A percentile compares a stretch with the other conserved stretches of the same genome.
Evolutionary conservation across 2,888 invertebrate species (phyloP).

Genomic region (Drosophila setosimentum): DNA sequence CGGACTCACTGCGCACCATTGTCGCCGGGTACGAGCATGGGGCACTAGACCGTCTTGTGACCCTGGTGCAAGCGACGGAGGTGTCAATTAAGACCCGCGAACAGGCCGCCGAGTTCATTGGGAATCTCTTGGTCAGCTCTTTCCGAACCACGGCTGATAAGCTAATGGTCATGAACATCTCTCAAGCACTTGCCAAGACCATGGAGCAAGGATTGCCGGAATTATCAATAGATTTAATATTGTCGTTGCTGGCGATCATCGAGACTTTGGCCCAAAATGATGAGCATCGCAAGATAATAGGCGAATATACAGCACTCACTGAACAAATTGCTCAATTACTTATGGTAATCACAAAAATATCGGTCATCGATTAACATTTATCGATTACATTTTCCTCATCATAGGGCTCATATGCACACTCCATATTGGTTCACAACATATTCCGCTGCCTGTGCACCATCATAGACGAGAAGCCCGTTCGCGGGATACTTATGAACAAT

Average conservation of each 20-base stretch:
- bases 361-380: neutral
- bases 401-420: constrained; percentile 68
- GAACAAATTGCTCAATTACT: constrained; percentile 67
- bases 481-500: constrained; percentile 54
- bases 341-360: constrained; percentile 57
- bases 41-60: constrained; percentile 48
- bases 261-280: constrained; percentile 75
- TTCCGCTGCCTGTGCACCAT: constrained; percentile 80
- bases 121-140: constrained; percentile 58
- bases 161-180: constrained; percentile 52
- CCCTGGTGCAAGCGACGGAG: constrained; percentile 43
- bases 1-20: constrained; percentile 63
- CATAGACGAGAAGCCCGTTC: constrained; percentile 70
- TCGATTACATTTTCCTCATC: neutral
- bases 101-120: constrained; percentile 68
- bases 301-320: constrained; percentile 38
- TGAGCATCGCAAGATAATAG: constrained; percentile 64
- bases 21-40: constrained; percentile 56
- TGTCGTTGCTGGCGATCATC: constrained; percentile 68
- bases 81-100: constrained; percentile 70
- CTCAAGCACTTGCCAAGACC: constrained; percentile 45
- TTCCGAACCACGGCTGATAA: constrained; percentile 59
- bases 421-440: constrained; percentile 76
- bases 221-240: constrained; percentile 72
- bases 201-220: constrained; percentile 60